phyloP scores from a whole-genome alignment of 2,113 vertebrate genomes.

The Cacatua alba region DNA sequence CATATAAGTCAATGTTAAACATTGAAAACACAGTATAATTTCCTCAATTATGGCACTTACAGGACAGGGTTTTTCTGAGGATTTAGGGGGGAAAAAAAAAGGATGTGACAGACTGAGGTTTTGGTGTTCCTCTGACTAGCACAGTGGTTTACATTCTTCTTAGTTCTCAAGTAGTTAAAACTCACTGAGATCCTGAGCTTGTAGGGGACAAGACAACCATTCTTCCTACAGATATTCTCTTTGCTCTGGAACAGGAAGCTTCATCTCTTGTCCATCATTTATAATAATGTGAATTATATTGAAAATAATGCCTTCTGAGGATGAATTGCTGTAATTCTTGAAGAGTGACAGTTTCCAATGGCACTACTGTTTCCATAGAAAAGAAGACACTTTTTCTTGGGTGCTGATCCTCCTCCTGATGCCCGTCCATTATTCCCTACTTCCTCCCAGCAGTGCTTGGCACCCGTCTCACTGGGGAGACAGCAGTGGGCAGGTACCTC shows the following conservation, averaged over 20 bases:
- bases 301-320: neutral
- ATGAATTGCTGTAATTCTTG: neutral
- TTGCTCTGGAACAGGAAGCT: neutral
- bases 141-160: neutral
- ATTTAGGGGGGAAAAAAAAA: neutral
- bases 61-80: neutral
- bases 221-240: neutral
- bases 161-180: neutral
- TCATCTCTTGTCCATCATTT: neutral
- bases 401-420: neutral
- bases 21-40: slow-evolving; percentile 3
- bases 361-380: neutral
- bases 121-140: neutral
- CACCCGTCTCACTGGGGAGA: neutral
- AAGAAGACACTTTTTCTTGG: neutral
- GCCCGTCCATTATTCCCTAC: neutral
- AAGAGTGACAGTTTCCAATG: neutral
- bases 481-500: neutral
- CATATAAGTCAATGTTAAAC: neutral
- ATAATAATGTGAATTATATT: neutral
- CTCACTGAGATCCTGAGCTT: neutral
- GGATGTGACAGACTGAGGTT: neutral
- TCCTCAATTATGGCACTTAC: neutral
- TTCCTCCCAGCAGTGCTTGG: neutral
- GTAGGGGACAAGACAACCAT: neutral